phyloP scores from a whole-genome alignment of 2,797 vertebrate species.

The Diglossa cyanea region DNA sequence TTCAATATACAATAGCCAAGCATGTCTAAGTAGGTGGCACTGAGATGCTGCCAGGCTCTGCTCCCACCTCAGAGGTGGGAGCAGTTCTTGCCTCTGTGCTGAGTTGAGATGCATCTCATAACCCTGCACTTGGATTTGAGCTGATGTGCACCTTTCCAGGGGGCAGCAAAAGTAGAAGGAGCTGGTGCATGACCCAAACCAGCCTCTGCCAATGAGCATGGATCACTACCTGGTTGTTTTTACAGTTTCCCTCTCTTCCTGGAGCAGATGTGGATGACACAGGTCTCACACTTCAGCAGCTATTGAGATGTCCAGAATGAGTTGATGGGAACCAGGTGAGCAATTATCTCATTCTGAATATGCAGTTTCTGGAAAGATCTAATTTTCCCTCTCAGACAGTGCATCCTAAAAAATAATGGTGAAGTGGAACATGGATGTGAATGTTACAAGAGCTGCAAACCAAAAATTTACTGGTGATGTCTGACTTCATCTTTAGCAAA shows the following conservation, averaged over 20 bases:
- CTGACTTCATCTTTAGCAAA: background rate
- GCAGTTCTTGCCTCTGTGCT: rapidly evolving
- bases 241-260: no score
- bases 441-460: background rate
- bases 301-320: background rate
- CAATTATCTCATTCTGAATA: background rate
- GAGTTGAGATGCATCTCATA: background rate
- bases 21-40: background rate
- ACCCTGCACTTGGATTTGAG: rapidly evolving
- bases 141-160: background rate
- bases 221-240: rapidly evolving
- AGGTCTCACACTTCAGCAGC: background rate
- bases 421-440: background rate
- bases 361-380: background rate
- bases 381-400: background rate
- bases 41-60: background rate
- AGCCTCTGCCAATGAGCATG: rapidly evolving
- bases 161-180: background rate
- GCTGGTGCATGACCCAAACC: rapidly evolving
- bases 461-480: background rate
- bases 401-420: background rate
- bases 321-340: background rate
- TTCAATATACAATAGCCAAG: rapidly evolving
- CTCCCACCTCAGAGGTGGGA: background rate
- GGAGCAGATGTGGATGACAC: background rate